Percentiles rank a stretch among this genome's conserved stretches.
These are phyloP conservation scores for Phodopus roborovskii DNA, from an alignment of 2,113 vertebrate species.

Conservation along the genomic window DNA sequence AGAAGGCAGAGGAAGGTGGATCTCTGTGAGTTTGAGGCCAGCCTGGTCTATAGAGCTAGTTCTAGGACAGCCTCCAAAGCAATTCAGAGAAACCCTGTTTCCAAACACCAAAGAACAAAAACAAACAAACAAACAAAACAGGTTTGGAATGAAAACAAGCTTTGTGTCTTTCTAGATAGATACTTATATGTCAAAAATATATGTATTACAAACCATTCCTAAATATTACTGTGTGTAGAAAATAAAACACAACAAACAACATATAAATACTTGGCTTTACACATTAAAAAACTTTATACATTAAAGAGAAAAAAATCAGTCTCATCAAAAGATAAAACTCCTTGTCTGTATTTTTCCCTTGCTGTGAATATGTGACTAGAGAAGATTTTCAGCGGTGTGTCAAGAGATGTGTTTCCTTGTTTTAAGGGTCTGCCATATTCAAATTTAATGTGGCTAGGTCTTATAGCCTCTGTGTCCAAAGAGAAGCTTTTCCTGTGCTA, in stretches of 20 bases:
- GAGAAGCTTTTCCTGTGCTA: background rate
- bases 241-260: constrained; percentile 31
- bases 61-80: no score
- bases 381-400: background rate
- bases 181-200: background rate
- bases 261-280: background rate
- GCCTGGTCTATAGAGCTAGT: no score
- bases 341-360: constrained; percentile 15
- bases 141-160: background rate
- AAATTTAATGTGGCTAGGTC: background rate
- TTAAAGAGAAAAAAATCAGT: constrained; percentile 29
- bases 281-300: background rate
- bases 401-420: background rate
- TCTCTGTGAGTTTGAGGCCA: no score
- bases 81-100: no score
- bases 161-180: background rate
- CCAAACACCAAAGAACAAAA: no score
- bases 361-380: constrained; percentile 16
- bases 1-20: no score
- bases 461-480: background rate
- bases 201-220: constrained; percentile 8
- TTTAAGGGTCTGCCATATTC: constrained; percentile 6
- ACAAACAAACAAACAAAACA: no score
- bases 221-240: background rate
- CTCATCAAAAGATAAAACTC: background rate